Conservation (phyloP, 2,113 vertebrate genomes). For the Leiothrix lutea region DNA sequence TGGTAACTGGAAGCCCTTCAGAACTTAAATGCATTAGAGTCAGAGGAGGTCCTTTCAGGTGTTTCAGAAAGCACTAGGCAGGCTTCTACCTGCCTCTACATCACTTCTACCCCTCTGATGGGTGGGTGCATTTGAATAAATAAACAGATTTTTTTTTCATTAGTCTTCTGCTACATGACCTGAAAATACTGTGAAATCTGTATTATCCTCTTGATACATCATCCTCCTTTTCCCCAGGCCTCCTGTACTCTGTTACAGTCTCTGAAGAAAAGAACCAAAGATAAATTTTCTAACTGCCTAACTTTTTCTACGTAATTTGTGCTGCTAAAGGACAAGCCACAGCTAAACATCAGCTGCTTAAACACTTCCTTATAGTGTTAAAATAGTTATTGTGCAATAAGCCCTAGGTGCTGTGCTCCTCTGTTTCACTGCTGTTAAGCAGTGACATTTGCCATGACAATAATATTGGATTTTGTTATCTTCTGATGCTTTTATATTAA, state of each 20-base stretch:
- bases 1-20: background rate
- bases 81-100: too few species aligned
- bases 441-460: background rate
- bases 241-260: background rate
- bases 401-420: background rate
- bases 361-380: background rate
- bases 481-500: background rate
- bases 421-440: background rate
- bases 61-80: background rate
- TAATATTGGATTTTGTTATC: background rate
- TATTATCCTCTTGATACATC: background rate
- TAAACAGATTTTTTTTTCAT: background rate
- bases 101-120: background rate
- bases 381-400: background rate
- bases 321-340: background rate
- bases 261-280: background rate
- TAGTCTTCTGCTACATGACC: background rate
- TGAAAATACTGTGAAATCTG: background rate
- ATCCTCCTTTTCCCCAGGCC: background rate
- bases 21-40: background rate
- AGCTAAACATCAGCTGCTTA: background rate
- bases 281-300: background rate
- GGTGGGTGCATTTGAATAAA: background rate
- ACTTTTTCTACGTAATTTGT: background rate
- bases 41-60: background rate